Conservation (phyloP, 2,797 vertebrate genomes). For the Falco biarmicus region DNA sequence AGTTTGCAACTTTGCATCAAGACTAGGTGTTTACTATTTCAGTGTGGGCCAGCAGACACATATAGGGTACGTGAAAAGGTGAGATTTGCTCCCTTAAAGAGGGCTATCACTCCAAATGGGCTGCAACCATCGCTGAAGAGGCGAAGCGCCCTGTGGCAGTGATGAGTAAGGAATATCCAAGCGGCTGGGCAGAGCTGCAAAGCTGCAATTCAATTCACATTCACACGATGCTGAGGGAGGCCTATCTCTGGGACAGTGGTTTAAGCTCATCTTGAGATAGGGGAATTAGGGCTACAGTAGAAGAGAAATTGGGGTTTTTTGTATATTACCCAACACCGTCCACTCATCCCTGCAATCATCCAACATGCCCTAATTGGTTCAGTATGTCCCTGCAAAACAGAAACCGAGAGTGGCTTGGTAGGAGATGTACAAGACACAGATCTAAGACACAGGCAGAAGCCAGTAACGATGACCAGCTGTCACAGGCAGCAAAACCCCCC, state of each 20-base stretch:
- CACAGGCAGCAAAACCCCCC: slow-evolving; percentile 69
- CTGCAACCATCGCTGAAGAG: background rate
- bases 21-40: background rate
- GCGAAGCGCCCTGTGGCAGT: background rate
- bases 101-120: background rate
- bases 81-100: background rate
- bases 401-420: slow-evolving; percentile 39
- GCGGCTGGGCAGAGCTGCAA: background rate
- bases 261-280: background rate
- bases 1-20: background rate
- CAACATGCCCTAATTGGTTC: slow-evolving; percentile 54
- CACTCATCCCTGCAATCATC: slow-evolving; percentile 37
- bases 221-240: background rate
- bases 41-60: background rate
- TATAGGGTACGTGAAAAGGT: background rate
- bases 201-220: background rate
- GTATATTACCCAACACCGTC: slow-evolving; percentile 35
- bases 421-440: slow-evolving; percentile 60
- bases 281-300: background rate
- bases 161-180: background rate
- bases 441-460: slow-evolving; percentile 65
- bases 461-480: slow-evolving; percentile 73
- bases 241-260: background rate
- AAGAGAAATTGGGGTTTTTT: background rate
- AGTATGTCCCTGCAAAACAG: slow-evolving; percentile 57